Evolutionary conservation across 2,888 invertebrate genomes (phyloP).

Genomic region (Cenopis cana): DNA sequence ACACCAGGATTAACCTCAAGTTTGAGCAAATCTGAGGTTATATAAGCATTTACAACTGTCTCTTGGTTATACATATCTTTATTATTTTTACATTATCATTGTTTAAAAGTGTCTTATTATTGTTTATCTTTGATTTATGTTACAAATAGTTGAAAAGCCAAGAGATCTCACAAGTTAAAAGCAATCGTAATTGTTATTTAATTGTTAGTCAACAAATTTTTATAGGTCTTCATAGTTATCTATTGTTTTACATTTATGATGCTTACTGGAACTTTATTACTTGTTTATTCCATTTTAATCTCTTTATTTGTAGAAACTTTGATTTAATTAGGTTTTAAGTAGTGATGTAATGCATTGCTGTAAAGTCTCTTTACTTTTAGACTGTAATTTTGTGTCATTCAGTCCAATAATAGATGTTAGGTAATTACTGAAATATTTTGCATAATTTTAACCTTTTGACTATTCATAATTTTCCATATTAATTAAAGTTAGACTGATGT

Average conservation of each 20-base stretch:
- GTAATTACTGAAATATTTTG: constrained; percentile 4
- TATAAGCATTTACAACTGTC: constrained; percentile 7
- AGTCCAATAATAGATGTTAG: constrained; percentile 12
- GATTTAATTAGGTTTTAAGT: constrained; percentile 23
- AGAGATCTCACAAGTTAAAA: constrained; percentile 32
- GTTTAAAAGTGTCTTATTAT: constrained; percentile 34
- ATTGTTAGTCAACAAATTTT: constrained; percentile 36
- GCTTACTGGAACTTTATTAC: constrained; percentile 28
- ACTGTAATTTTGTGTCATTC: constrained; percentile 19
- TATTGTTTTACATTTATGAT: constrained; percentile 34
- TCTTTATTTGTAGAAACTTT: constrained; percentile 16
- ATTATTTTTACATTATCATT: constrained; percentile 37
- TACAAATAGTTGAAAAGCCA: constrained; percentile 28
- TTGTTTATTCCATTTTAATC: constrained; percentile 39
- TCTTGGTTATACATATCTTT: constrained; percentile 34
- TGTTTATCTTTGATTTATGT: constrained; percentile 38
- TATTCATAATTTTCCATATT: constrained; percentile 2
- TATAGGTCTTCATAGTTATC: constrained; percentile 37
- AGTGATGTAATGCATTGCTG: constrained; percentile 6
- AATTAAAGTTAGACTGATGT: constrained; percentile 7
- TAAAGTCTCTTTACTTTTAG: constrained; percentile 6
- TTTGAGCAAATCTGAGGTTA: neutral
- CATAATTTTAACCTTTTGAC: constrained; percentile 40
- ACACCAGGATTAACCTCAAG: neutral
- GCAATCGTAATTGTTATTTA: constrained; percentile 42